Evolutionary conservation across 2,888 invertebrate species (phyloP), one percentile per base, ranked within the genome.

Genomic region (Andricus curvator): DNA sequence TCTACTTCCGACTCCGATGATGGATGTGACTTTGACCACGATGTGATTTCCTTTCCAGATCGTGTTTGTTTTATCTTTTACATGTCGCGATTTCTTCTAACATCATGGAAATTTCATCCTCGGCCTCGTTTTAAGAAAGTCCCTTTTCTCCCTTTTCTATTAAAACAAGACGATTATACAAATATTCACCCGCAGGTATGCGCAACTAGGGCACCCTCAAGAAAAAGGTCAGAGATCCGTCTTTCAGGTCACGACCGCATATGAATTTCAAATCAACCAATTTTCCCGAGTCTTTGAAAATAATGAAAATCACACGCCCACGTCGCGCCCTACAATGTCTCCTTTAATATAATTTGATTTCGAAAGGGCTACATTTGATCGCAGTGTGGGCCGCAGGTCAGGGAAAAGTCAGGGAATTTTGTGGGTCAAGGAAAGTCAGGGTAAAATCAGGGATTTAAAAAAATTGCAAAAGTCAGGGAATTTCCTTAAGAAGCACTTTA

Each of bases 191-290:
- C 51, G n/a, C 29, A 64, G 33, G 77, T 64, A 77, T 68, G 66
- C 65, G 66, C 70, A 80, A 83, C 84, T 82, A 83, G 82, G 81
- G 80, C 83, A 84, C 82, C 64, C 78, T 79, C 62, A 65, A 80
- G 81, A 89, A 88, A 91, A 92, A 91, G 92, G 91, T 91, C 90
- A 89, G 87, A 90, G 89, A 89, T 89, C 88, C 87, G 86, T 85
- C 89, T 89, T 91, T 89, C 88, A 89, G 91, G 91, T 91, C 90
- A 91, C 89, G 90, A 89, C 86, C 87, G 85, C 87, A 90, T 91
- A 91, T 92, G 91, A 92, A 92, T 90, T 91, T 91, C 90, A 92
- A 92, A 92, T 92, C 85, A 87, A 78, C 85, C 89, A 88, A 88
- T 90, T 89, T 90, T 87, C 87, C 81, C 83, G 76, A 64, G 29